Evolutionary conservation across 2,888 invertebrate genomes (phyloP), one percentile per base, ranked within the genome.

Genomic region (Tinea trinotella): DNA sequence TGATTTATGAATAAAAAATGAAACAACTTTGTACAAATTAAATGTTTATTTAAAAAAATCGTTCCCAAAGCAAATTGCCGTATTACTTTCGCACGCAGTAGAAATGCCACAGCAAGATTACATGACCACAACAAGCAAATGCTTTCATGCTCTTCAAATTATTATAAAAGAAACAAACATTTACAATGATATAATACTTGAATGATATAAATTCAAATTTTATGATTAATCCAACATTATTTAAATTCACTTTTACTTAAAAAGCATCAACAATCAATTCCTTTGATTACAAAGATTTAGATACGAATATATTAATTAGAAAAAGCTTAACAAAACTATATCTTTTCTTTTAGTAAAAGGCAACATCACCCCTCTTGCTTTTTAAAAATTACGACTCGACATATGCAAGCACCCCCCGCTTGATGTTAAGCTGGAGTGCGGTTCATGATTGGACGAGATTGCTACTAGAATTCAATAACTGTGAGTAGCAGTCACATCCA

Each of bases 11-110:
- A 46, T 17, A 4, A n/a, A 15, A 46, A 46, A 46, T 46, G 17
- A 46, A 46, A 46, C 46, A 17, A 22, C 48, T 18, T 9, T 52
- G 10, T 44, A 55, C 53, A 30, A 56, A 53, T 52, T 56, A 56
- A 20, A 53, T 56, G 48, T 56, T 56, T 56, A 56, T 56, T 56
- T 56, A 52, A 20, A 74, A 83, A 83, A 62, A 63, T 71, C 70
- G 75, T 76, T 81, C 81, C 75, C 71, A 84, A 84, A 84, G 83
- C 84, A 82, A 82, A 79, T 35, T 76, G 69, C 74, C 71, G 68
- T 74, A n/a, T 76, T 68, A 71, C 71, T 71, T 71, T 72, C 74
- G 74, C 74, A 74, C 71, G 77, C 80, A 84, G 82, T 75, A 73
- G 76, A 80, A 80, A 80, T 74, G 74, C 72, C 70, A 74, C 74